Percentiles rank a stretch among this genome's conserved stretches.
phyloP scores from a whole-genome alignment of 2,888 invertebrate genomes.

The Hypomecis atomaria region DNA sequence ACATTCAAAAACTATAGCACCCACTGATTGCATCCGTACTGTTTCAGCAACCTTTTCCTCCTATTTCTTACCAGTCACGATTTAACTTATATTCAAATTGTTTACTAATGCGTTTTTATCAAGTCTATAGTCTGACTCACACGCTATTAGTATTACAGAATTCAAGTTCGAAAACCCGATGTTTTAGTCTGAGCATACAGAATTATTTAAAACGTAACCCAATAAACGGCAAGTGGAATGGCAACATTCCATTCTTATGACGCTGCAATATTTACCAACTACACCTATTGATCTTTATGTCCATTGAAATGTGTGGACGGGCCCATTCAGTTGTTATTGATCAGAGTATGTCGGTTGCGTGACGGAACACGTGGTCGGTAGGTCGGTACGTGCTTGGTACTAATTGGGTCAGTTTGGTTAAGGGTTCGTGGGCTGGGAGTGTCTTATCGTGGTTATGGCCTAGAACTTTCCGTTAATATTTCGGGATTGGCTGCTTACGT shows the following conservation, averaged over 20 bases:
- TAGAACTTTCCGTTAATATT: slow-evolving; percentile 14
- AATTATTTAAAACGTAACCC: slow-evolving; percentile 41
- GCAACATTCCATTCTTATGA: slow-evolving; percentile 57
- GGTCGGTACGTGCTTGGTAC: slow-evolving; percentile 56
- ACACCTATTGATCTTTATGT: slow-evolving; percentile 52
- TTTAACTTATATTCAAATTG: neutral
- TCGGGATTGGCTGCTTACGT: neutral
- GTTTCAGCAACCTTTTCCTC: neutral
- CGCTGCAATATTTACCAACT: slow-evolving; percentile 58
- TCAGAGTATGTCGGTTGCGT: slow-evolving; percentile 50
- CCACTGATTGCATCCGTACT: neutral
- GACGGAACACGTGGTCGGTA: slow-evolving; percentile 54
- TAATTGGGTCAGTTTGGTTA: slow-evolving; percentile 67
- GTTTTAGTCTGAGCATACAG: slow-evolving; percentile 30
- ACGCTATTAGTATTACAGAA: slow-evolving; percentile 31
- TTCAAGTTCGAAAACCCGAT: slow-evolving; percentile 37
- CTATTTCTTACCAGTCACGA: slow-evolving; percentile 1
- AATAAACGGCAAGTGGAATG: slow-evolving; percentile 46
- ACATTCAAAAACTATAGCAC: neutral
- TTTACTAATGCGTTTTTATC: slow-evolving; percentile 7
- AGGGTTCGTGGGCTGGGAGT: slow-evolving; percentile 37
- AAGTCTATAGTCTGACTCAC: slow-evolving; percentile 19
- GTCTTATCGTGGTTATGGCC: slow-evolving; percentile 31
- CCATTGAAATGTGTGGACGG: slow-evolving; percentile 54
- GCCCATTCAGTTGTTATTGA: slow-evolving; percentile 60